Evolutionary conservation across 1,140 invertebrate genomes (phyloP).

Genomic region (Meloidogyne hapla): DNA sequence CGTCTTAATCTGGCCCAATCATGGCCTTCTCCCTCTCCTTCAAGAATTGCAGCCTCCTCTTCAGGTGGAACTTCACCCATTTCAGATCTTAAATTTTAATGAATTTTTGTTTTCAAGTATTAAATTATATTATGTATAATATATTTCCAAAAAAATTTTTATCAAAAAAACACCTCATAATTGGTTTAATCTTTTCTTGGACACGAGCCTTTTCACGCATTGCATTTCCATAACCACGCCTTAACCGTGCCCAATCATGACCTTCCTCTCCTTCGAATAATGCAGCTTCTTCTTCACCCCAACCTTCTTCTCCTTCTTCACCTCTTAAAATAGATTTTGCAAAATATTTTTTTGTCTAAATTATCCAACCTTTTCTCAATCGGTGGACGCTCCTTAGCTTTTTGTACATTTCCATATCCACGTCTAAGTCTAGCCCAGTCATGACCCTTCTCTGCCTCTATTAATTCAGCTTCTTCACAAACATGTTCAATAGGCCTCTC

Average conservation of each 20-base stretch:
- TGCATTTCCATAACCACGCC: slow-evolving; percentile 40
- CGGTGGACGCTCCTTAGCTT: neutral
- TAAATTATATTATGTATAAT: too few relatives aligned
- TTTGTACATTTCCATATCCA: slow-evolving; percentile 21
- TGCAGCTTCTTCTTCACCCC: slow-evolving; percentile 6
- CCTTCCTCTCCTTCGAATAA: slow-evolving; percentile 1
- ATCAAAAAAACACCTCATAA: neutral
- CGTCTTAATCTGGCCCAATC: slow-evolving; percentile 3
- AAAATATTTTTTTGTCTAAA: neutral
- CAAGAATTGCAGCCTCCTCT: slow-evolving; percentile 4
- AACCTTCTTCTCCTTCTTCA: slow-evolving; percentile 33
- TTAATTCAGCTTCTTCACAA: neutral
- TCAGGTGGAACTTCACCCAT: neutral
- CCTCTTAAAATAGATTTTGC: slow-evolving; percentile 24
- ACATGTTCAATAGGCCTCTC: neutral
- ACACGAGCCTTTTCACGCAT: slow-evolving; percentile 39
- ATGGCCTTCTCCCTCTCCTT: slow-evolving; percentile 1
- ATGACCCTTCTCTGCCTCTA: slow-evolving; percentile 6
- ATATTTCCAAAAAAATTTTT: too few relatives aligned
- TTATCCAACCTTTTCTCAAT: neutral
- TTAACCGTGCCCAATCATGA: slow-evolving; percentile 34
- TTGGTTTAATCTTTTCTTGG: neutral
- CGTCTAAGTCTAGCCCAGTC: neutral
- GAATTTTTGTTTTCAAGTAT: too few relatives aligned
- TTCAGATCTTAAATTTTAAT: neutral